Evolutionary conservation across 2,888 invertebrate genomes (phyloP).

Genomic region (Eulithis prunata): DNA sequence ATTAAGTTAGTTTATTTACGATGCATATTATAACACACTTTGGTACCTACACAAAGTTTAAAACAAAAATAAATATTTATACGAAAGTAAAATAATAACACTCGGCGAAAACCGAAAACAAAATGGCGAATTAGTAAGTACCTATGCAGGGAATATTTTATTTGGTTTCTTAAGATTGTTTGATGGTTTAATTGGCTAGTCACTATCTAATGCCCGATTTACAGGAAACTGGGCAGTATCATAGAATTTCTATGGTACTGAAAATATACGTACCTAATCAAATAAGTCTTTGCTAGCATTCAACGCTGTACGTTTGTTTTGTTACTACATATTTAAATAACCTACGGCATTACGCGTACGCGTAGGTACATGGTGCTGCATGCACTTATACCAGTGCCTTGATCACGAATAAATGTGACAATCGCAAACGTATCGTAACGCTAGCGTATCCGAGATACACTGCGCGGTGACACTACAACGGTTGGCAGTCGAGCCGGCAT

Average conservation of each 20-base stretch:
- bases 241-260: background rate
- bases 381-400: too few relatives aligned
- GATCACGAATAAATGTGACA: too few relatives aligned
- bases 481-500: too few relatives aligned
- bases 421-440: too few relatives aligned
- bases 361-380: too few relatives aligned
- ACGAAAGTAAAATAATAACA: conserved; percentile 36
- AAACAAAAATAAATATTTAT: conserved; percentile 60
- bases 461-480: too few relatives aligned
- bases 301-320: background rate
- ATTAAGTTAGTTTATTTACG: conserved; percentile 41
- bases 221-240: background rate
- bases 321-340: too few relatives aligned
- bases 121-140: background rate
- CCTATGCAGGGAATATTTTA: background rate
- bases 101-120: background rate
- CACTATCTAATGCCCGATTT: background rate
- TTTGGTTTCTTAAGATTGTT: background rate
- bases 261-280: background rate
- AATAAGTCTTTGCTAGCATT: background rate
- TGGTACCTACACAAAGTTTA: conserved; percentile 49
- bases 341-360: too few relatives aligned
- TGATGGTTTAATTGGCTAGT: background rate
- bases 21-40: conserved; percentile 52
- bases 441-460: too few relatives aligned